phyloP scores from a whole-genome alignment of 2,888 invertebrate species.

The Chironomus riparius region DNA sequence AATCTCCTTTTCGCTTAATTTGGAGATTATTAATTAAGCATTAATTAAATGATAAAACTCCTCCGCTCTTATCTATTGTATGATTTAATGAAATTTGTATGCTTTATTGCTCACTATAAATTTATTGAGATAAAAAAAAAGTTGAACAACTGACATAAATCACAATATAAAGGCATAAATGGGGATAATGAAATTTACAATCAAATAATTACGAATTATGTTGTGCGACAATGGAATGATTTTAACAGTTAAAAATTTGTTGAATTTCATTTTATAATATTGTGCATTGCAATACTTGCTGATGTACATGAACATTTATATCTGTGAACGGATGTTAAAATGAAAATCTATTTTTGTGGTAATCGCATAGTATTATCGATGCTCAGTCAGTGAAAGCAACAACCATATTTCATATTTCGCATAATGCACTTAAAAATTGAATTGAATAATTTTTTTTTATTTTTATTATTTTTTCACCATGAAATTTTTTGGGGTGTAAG shows the following conservation, averaged over 20 bases:
- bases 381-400: slow-evolving; percentile 6
- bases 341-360: slow-evolving; percentile 21
- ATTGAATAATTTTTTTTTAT: neutral
- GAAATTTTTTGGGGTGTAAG: too few relatives aligned
- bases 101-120: neutral
- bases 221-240: neutral
- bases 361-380: slow-evolving; percentile 19
- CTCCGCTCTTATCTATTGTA: too few relatives aligned
- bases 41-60: neutral
- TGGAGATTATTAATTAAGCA: slow-evolving; percentile 17
- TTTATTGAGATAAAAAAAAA: neutral
- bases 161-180: neutral
- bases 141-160: neutral
- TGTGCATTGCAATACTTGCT: neutral
- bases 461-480: too few relatives aligned
- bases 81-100: neutral
- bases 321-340: neutral
- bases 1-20: neutral
- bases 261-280: neutral
- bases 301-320: neutral
- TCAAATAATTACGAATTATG: slow-evolving; percentile 14
- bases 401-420: slow-evolving; percentile 14
- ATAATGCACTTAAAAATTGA: neutral
- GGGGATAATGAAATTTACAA: slow-evolving; percentile 17
- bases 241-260: neutral